These are phyloP conservation scores for Daubentonia madagascariensis DNA, from an alignment of 2,113 vertebrate species.

Conservation along the genomic window DNA sequence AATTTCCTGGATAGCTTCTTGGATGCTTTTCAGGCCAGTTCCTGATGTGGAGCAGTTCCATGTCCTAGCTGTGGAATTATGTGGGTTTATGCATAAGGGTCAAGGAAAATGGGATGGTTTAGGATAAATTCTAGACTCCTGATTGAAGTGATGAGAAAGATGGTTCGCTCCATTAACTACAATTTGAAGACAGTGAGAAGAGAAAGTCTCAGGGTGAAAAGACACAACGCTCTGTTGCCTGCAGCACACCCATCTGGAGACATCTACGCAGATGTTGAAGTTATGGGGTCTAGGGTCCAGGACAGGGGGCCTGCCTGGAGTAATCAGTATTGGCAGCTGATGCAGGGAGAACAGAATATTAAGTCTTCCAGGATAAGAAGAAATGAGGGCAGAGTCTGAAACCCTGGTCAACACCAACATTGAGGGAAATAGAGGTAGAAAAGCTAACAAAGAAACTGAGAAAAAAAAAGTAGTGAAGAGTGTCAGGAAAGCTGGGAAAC, in stretches of 20 bases:
- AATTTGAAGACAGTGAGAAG: not conserved
- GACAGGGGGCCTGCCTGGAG: not conserved
- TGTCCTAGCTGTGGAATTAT: not conserved
- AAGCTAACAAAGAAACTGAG: not conserved
- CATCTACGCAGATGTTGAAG: not conserved
- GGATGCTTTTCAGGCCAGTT: not conserved
- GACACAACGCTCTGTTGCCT: not conserved
- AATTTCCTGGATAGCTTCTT: not conserved
- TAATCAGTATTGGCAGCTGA: not conserved
- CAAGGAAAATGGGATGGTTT: not conserved
- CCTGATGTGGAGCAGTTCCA: not conserved
- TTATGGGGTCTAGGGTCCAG: not conserved
- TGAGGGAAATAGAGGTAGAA: not conserved
- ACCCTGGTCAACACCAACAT: not conserved
- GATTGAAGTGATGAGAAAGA: not conserved
- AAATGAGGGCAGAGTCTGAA: not conserved
- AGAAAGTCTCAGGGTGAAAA: not conserved
- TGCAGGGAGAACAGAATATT: not conserved
- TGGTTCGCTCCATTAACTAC: not conserved
- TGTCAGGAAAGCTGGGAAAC: not conserved
- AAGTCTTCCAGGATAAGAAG: not conserved
- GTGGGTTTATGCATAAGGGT: not conserved
- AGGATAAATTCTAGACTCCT: not conserved
- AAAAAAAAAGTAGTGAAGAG: not conserved
- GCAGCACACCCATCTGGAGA: not conserved